Base-by-base conservation (phyloP, 2,888 invertebrate species). In the Hydrotaea diabolus region DNA sequence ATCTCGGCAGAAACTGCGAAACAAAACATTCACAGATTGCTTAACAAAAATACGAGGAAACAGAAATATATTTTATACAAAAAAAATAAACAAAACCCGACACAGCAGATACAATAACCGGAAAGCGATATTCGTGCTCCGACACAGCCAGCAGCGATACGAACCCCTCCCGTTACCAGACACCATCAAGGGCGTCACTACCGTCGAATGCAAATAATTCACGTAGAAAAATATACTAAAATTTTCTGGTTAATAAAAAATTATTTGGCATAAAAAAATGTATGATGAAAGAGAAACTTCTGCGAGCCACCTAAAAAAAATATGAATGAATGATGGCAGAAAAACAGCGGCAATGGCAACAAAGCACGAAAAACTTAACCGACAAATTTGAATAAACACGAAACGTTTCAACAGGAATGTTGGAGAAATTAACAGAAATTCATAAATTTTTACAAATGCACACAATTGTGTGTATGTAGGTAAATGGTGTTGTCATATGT, bases 221-320 rank as follows among this genome's bases (percentile, higher is more conserved):
- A 74, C 26, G 59, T 59, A 62, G 46, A 74, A 74, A 74, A 46
- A 66, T 46, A 19, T 13, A 64, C 13, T 11, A 73, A 66, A 79
- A 73, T 39, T 66, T 43, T 77, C 73, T 64, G 79, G 79, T 73
- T 79, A 66, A 79, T 79, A 79, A 73, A 73, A 73, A 78, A 64
- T 78, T 62, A 78, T 78, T 78, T 64, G 23, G 36, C 72, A 17
- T 72, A 72, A 72, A 77, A 77, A 15, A 53, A 36, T n/a, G 31
- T 31, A 62, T 46, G 69, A 66, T 66, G 43, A 66, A 36, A 31
- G 36, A 39, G 43, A 39, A 66, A 66, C 21, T 43, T 66, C 8
- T 43, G 66, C 11, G 43, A 66, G n/a, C 43, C 43, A 46, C 46
- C 43, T 4, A 31, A 13, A 64, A 43, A 46, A 43, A 31, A 21